Base-by-base conservation (phyloP, 2,113 vertebrate species). In the Misgurnus anguillicaudatus region DNA sequence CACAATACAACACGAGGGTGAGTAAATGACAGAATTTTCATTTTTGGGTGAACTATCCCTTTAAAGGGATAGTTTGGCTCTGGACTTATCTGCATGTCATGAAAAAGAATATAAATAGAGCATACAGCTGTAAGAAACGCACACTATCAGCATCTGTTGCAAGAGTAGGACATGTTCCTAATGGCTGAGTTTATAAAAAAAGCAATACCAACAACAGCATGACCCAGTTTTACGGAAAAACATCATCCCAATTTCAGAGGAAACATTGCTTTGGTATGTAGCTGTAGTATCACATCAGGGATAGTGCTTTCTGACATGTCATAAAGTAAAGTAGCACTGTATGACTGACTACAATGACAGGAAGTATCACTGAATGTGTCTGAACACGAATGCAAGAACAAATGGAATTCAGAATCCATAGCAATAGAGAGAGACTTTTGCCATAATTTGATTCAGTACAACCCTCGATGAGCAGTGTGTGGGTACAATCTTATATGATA, bases 51-150 rank as follows among this genome's bases (percentile, higher is more conserved):
- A 31, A 31, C 24, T 31, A 31, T 31, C 1, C 24, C 24, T 31
- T 31, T 31, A 31, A 31, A 31, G 24, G 24, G 24, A 31, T 31
- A 31, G 24, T 78, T 48, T 38, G 16, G 62, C 71, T 75, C 36
- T 60, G 36, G 31, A 41, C 39, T 58, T 62, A 24, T 76, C 42
- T 63, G 36, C 9, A 5, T 10, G 31, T 16, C 17, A 67, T 67
- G 16, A 51, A 62, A 57, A 81, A 61, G 51, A 57, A 24, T 64
- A 53, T 63, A 77, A 70, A 60, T 64, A 55, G 13, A 70, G 21
- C 53, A 57, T 70, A 76, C 11, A 81, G 60, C 24, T 48, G 17
- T 51, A 19, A 47, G 7, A 74, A 74, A 62, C 41, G 62, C 9
- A 57, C 11, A 19, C 55, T 53, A 72, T 11, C 11, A 24, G 53